Evolutionary conservation across 2,888 invertebrate species (phyloP).

Genomic region (Sthenelais limicola): DNA sequence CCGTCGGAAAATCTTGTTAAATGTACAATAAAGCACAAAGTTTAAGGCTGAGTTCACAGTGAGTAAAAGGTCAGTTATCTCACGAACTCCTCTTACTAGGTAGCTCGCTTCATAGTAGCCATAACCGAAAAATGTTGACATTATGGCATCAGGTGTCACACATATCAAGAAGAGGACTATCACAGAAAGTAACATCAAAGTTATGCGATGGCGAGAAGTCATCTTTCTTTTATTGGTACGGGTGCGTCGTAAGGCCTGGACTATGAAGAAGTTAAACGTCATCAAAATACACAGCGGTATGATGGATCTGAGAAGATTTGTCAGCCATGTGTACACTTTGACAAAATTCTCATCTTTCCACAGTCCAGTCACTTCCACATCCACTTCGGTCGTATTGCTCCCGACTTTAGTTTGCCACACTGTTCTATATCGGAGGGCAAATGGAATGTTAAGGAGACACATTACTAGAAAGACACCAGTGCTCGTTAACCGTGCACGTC

Average conservation of each 20-base stretch:
- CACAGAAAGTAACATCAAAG: slow-evolving; percentile 56
- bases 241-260: slow-evolving; percentile 65
- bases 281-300: slow-evolving; percentile 67
- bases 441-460: slow-evolving; percentile 63
- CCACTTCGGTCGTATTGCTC: slow-evolving; percentile 56
- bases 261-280: slow-evolving; percentile 66
- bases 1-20: slow-evolving; percentile 46
- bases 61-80: slow-evolving; percentile 55
- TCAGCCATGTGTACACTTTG: slow-evolving; percentile 66
- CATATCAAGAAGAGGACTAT: slow-evolving; percentile 56
- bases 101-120: slow-evolving; percentile 51
- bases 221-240: slow-evolving; percentile 43
- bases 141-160: slow-evolving; percentile 56
- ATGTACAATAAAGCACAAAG: slow-evolving; percentile 49
- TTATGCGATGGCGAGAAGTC: slow-evolving; percentile 51
- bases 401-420: slow-evolving; percentile 53
- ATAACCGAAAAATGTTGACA: slow-evolving; percentile 54
- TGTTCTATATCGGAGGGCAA: slow-evolving; percentile 64
- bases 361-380: slow-evolving; percentile 59
- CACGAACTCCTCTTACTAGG: slow-evolving; percentile 53
- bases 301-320: slow-evolving; percentile 68
- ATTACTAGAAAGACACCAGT: slow-evolving; percentile 29
- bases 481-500: slow-evolving; percentile 22
- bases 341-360: slow-evolving; percentile 63
- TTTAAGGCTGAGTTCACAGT: slow-evolving; percentile 49